Evolutionary conservation across 2,888 invertebrate species (phyloP), one percentile per base, ranked within the genome.

Genomic region (Epinotia brunnichana): DNA sequence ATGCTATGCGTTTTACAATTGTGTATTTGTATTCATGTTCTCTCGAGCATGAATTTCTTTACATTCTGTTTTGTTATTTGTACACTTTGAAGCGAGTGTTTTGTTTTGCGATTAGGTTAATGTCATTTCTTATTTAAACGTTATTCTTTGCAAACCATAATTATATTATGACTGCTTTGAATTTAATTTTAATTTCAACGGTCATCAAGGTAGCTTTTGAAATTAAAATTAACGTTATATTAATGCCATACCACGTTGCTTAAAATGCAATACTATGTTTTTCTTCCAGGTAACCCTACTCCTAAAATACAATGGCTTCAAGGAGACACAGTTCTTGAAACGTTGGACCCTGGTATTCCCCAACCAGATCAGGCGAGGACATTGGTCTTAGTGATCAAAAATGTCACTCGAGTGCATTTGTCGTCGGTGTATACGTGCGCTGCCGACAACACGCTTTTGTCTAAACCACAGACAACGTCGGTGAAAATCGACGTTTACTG

Each of bases 401-500:
- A 91, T 70, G 92, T 92, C 54, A 93, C 94, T 51, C 90, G 96
- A 67, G 88, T 93, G 7, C 95, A 96, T 83, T 91, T 96, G 61
- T 93, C 95, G 67, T 94, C 95, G 21, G 88, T 94, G 3, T 96
- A 95, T 85, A 95, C 95, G 24, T 96, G 96, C 83, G 94, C 95
- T 80, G 96, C 96, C 13, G 95, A 95, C 83, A 96, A 96, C 84
- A 96, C 96, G 74, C 89, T 95, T 76, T 88, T 95, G 77, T 95
- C 95, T 39, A 94, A 95, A 2, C 95, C 96, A 0, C 94, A 95
- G 70, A 94, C 95, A 51, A 94, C 95, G 29, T 92, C 94, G 17
- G 94, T 96, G 44, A 94, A 94, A 78, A 92, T 96, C 62, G 96
- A 96, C 83, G 94, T 96, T 88, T 95, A 95, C 85, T 94, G 94